Evolutionary conservation across 2,113 vertebrate genomes (phyloP).

Genomic region (Deroptyus accipitrinus): DNA sequence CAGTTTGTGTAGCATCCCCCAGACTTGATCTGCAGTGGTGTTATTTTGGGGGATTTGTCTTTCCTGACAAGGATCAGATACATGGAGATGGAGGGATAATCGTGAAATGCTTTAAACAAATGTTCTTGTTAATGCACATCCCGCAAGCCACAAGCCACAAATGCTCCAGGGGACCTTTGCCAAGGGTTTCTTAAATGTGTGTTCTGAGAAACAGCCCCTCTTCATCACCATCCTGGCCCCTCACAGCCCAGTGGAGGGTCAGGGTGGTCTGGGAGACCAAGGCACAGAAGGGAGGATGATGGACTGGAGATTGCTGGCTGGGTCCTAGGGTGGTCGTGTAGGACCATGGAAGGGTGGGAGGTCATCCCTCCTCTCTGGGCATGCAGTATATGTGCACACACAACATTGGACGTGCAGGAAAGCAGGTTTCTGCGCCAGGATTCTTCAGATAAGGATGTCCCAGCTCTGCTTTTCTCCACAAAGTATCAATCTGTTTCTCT

Average conservation of each 20-base stretch:
- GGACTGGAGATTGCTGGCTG: neutral
- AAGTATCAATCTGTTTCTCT: accelerated
- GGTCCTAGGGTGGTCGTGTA: accelerated
- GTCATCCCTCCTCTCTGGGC: neutral
- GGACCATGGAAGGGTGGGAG: neutral
- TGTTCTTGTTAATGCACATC: neutral
- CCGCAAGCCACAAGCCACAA: neutral
- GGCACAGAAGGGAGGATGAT: neutral
- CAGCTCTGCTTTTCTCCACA: neutral
- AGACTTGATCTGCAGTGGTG: neutral
- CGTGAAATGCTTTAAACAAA: neutral
- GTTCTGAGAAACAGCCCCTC: neutral
- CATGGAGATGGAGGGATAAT: neutral
- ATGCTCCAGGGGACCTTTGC: neutral
- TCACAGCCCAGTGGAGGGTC: neutral
- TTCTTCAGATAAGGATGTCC: neutral
- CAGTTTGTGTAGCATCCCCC: neutral
- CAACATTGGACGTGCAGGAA: neutral
- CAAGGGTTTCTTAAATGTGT: neutral
- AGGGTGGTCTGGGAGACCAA: neutral
- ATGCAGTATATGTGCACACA: no score
- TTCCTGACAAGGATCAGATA: neutral
- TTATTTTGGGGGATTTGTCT: neutral
- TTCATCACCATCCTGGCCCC: neutral
- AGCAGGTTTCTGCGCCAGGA: neutral